phyloP scores from a whole-genome alignment of 2,888 invertebrate species.

The Linnaemya vulpina region DNA sequence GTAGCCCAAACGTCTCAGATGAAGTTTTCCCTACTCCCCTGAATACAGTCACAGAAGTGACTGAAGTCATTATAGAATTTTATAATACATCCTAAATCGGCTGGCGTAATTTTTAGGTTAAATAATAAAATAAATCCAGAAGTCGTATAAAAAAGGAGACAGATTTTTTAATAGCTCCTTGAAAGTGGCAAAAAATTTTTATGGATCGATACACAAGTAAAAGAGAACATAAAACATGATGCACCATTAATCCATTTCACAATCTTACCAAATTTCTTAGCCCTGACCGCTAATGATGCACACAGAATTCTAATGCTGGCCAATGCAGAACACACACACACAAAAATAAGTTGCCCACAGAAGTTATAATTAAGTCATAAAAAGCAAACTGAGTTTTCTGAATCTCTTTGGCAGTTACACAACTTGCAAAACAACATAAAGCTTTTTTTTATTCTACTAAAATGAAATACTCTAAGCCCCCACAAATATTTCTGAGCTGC shows the following conservation, averaged over 20 bases:
- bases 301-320: slow-evolving; percentile 11
- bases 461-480: slow-evolving; percentile 34
- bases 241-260: slow-evolving; percentile 64
- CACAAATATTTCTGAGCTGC: slow-evolving; percentile 54
- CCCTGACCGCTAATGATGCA: slow-evolving; percentile 21
- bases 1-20: too few species aligned
- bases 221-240: slow-evolving; percentile 11
- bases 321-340: not conserved
- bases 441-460: not conserved
- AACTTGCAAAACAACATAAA: slow-evolving; percentile 15
- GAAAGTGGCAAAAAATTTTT: not conserved
- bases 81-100: too few species aligned
- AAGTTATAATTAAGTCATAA: slow-evolving; percentile 69
- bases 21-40: too few species aligned
- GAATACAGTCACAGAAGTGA: too few species aligned
- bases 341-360: slow-evolving; percentile 10
- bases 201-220: not conserved
- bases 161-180: not conserved
- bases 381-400: slow-evolving; percentile 27
- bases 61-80: too few species aligned
- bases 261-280: slow-evolving; percentile 27
- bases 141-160: too few species aligned
- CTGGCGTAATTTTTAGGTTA: too few species aligned
- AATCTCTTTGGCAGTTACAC: not conserved
- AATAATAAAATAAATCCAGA: too few species aligned